These are phyloP conservation scores for Oplegnathus fasciatus DNA, from an alignment of 2,113 vertebrate species.

Conservation along the genomic window DNA sequence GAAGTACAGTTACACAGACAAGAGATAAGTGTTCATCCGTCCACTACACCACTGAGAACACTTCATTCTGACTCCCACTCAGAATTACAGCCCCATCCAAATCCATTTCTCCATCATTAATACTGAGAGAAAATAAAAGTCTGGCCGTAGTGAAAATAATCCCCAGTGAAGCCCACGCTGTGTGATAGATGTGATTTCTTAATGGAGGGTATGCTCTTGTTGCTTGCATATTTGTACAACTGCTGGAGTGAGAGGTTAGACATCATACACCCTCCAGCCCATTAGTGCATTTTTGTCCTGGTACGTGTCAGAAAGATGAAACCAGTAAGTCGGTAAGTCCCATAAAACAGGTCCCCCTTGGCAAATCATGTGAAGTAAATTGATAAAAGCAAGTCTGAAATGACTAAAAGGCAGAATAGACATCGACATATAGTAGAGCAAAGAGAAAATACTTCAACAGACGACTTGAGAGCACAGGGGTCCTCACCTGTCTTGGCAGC, in stretches of 20 bases:
- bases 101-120: slow-evolving; percentile 48
- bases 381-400: slow-evolving; percentile 2
- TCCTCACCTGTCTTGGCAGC: slow-evolving; percentile 82
- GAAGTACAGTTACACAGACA: slow-evolving; percentile 22
- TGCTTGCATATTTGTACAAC: slow-evolving; percentile 66
- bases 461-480: not conserved
- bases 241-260: slow-evolving; percentile 36
- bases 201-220: slow-evolving; percentile 64
- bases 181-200: slow-evolving; percentile 70
- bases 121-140: slow-evolving; percentile 53
- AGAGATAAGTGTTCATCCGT: slow-evolving; percentile 34
- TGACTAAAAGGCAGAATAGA: not conserved
- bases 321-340: not conserved
- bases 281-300: slow-evolving; percentile 49
- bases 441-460: not conserved
- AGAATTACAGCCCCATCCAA: slow-evolving; percentile 34
- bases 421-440: not conserved
- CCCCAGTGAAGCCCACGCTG: slow-evolving; percentile 12
- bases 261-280: slow-evolving; percentile 36
- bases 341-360: not conserved
- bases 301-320: slow-evolving; percentile 39
- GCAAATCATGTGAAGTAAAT: not conserved
- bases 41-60: slow-evolving; percentile 26
- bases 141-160: slow-evolving; percentile 50
- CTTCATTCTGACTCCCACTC: slow-evolving; percentile 54